Evolutionary conservation across 1,140 invertebrate genomes (phyloP), one percentile per base, ranked within the genome.

Genomic region (Scaptomyza pallida): DNA sequence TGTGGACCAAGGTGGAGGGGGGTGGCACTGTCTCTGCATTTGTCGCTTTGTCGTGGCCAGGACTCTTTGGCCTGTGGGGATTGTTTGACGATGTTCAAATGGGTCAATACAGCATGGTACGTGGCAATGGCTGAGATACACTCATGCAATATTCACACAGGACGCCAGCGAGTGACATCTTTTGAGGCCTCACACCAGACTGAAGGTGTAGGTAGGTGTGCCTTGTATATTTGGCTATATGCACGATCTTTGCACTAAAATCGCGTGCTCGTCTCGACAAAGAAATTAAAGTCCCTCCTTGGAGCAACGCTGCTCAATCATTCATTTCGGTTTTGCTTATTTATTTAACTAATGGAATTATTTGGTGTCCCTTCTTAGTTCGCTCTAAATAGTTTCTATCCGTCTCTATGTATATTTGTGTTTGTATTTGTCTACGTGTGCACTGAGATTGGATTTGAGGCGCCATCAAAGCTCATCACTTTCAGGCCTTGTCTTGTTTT

Each of bases 261-360:
- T 61, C 48, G 45, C 55, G 37, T 52, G 52, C 50, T 57, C 52
- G 56, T 9, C 26, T 9, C 43, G 57, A 57, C 61, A 72, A 52
- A 16, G 30, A 62, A 62, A 52, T 67, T 75, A 60, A 74, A 64
- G 60, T 60, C 77, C n/a, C n/a, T 60, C 52, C 63, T 33, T 35
- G 2, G 54, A 55, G 54, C 26, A 30, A 41, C 37, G 44, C 72
- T 88, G 62, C 78, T 88, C 78, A 88, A 88, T 88, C 82, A 88
- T 88, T 88, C 63, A 88, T 78, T 88, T 72, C 26, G 60, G 63
- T 71, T 75, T 83, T 81, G 82, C 72, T 82, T 88, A 89, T 88
- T 88, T 88, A 88, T 89, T 73, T 75, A 73, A 59, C 82, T 82
- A 88, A 88, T 88, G 83, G 82, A 88, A 88, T 88, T 89, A 89